These are phyloP conservation scores for Falco rusticolus DNA, from an alignment of 2,797 vertebrate genomes.

Conservation along the genomic window DNA sequence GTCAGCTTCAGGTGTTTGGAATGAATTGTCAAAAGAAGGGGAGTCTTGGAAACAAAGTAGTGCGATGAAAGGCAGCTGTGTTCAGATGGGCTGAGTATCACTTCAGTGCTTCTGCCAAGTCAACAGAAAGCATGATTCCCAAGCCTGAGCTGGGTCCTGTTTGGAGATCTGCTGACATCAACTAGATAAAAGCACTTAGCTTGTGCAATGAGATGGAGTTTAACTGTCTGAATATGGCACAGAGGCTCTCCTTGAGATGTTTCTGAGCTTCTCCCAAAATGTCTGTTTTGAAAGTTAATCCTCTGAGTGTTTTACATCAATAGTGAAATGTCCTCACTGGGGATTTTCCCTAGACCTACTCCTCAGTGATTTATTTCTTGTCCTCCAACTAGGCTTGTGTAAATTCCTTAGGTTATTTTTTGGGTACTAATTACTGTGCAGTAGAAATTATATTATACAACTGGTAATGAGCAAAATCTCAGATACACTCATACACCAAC, in stretches of 20 bases:
- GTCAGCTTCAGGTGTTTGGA: not conserved
- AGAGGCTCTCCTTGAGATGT: not conserved
- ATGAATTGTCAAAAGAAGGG: not conserved
- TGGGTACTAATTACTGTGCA: conserved; percentile 72
- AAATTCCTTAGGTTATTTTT: conserved; percentile 53
- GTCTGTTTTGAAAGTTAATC: conserved; percentile 28
- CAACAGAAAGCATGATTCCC: not conserved
- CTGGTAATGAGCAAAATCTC: conserved; percentile 66
- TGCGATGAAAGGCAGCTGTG: accelerated
- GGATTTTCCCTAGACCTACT: not conserved
- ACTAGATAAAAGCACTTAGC: not conserved
- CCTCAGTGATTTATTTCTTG: conserved; percentile 47
- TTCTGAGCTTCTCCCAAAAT: not conserved
- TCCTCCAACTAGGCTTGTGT: conserved; percentile 24
- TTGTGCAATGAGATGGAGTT: not conserved
- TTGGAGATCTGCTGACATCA: not conserved
- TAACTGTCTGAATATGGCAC: not conserved
- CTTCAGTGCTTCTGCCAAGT: not conserved
- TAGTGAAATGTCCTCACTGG: not conserved
- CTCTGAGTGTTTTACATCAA: conserved; percentile 10
- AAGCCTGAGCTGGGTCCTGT: not conserved
- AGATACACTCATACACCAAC: conserved; percentile 16
- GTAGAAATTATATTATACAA: conserved; percentile 64
- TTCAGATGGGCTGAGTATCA: not conserved
- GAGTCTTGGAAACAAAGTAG: not conserved